Evolutionary conservation across 2,797 vertebrate genomes (phyloP).

Genomic region (Ceryle rudis): DNA sequence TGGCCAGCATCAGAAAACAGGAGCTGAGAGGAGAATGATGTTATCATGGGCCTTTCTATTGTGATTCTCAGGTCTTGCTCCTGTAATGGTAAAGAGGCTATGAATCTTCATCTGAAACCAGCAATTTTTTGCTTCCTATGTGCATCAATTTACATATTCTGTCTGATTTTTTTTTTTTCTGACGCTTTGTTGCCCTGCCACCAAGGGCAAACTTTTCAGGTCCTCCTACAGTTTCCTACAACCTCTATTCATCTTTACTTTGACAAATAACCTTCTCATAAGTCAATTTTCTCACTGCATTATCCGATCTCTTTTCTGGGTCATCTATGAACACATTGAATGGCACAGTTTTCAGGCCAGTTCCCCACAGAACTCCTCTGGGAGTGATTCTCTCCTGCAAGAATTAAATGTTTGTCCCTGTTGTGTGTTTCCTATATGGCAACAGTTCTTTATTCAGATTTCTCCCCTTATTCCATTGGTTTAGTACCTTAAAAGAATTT

Average conservation of each 20-base stretch:
- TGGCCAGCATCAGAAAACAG: not conserved
- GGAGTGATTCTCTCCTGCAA: not conserved
- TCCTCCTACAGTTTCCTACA: not conserved
- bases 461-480: not conserved
- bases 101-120: not conserved
- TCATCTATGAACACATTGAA: not conserved
- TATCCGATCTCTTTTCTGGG: not conserved
- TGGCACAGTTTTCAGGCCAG: not conserved
- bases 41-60: not conserved
- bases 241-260: not conserved
- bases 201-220: not conserved
- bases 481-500: not conserved
- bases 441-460: not conserved
- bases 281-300: not conserved
- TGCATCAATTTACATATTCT: fast-evolving
- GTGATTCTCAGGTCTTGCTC: not conserved
- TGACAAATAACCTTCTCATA: not conserved
- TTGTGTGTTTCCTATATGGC: not conserved
- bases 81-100: not conserved
- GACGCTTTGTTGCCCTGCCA: not conserved
- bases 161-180: not conserved
- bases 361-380: not conserved
- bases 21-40: not conserved
- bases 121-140: not conserved
- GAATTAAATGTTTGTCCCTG: not conserved